Evolutionary conservation across 30 jellyfish, hydroid and myxozoan genomes (phyloP).

Genomic region (Cassiopea xamachana): DNA sequence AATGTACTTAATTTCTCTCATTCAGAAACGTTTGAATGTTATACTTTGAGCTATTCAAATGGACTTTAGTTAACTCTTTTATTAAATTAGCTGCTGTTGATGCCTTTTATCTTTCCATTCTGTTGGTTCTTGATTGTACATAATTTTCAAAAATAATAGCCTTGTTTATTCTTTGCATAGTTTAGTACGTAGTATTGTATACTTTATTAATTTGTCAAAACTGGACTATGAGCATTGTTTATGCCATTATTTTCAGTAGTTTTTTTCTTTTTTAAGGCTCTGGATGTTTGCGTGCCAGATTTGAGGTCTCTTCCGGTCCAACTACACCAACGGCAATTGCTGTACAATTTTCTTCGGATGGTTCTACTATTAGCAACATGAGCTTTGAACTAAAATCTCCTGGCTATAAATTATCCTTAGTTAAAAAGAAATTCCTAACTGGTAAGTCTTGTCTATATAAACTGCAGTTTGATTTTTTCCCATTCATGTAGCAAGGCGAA

Average conservation of each 20-base stretch:
- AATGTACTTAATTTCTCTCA: too few species aligned
- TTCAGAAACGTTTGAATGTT: too few species aligned
- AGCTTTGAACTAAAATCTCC: constrained; percentile 87
- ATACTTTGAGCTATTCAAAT: too few species aligned
- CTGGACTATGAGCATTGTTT: too few species aligned
- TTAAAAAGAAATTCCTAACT: constrained; percentile 81
- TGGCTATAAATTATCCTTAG: constrained; percentile 89
- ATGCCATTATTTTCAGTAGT: not conserved
- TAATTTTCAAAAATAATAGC: too few species aligned
- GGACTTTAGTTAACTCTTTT: too few species aligned
- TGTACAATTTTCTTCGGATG: constrained; percentile 93
- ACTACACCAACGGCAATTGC: constrained; percentile 91
- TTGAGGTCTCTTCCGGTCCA: constrained; percentile 92
- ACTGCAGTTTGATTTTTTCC: not conserved
- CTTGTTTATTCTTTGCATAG: too few species aligned
- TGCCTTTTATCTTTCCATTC: too few species aligned
- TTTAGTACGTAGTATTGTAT: too few species aligned
- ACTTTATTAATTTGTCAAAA: too few species aligned
- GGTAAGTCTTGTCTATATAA: constrained; percentile 61
- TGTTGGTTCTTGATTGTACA: too few species aligned
- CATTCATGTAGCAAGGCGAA: not conserved
- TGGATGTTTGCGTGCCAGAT: constrained; percentile 95
- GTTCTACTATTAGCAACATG: constrained; percentile 84
- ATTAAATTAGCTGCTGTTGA: too few species aligned
- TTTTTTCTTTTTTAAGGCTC: constrained; percentile 49